Evolutionary conservation across 1,140 invertebrate species (phyloP), one percentile per base, ranked within the genome.

Genomic region (Musca domestica): DNA sequence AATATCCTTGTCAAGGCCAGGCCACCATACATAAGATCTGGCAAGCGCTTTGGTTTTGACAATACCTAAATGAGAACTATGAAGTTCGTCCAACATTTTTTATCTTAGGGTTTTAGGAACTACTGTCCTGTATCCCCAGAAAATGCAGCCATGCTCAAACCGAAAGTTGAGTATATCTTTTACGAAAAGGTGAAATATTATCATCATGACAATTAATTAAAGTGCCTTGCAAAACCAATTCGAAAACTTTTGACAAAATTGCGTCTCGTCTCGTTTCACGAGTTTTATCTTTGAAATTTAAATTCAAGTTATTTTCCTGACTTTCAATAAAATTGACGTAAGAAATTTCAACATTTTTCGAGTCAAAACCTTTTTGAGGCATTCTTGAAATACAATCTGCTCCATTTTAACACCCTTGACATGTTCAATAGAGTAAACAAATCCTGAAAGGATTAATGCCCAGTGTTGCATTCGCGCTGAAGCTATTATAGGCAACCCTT

Each of bases 251-350:
- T 2, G 30, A 46, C 23, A 64, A 22, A 41, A 64, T 46, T 19
- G 41, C 15, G 23, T 64, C 30, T 17, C 41, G n/a, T n/a, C 61
- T 64, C 12, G 61, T 64, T 22, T 46, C 61, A 41, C 34, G 15
- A 9, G 61, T 41, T 3, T 47, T 64, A 12, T 27, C 48, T 51
- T 49, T 51, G 17, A 51, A 49, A 51, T 51, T 23, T 49, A 66
- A 51, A 51, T 51, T 49, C 2, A 66, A 30, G 3, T 51, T 5
- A 66, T 66, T 49, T 14, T 52, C 23, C n/a, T n/a, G n/a, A n/a
- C n/a, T n/a, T n/a, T n/a, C n/a, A n/a, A n/a, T n/a, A n/a, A n/a
- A n/a, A n/a, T n/a, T n/a, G n/a, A n/a, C n/a, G n/a, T n/a, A n/a
- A n/a, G n/a, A n/a, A n/a, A n/a, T n/a, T n/a, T n/a, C n/a, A n/a